These are phyloP conservation scores for Eulithis prunata DNA, from an alignment of 2,888 invertebrate genomes.

Conservation along the genomic window DNA sequence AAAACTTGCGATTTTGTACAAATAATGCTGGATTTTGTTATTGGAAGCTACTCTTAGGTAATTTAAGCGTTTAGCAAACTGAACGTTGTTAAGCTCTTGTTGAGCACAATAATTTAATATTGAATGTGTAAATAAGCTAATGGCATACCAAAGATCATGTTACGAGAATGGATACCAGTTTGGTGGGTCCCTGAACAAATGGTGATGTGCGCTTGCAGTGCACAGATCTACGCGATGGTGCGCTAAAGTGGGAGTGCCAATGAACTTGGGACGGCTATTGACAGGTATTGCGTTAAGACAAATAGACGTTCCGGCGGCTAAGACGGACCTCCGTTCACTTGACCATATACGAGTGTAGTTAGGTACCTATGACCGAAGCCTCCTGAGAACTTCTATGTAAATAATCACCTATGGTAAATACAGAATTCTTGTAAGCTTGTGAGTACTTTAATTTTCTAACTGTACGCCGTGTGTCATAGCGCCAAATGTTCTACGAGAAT, in stretches of 20 bases:
- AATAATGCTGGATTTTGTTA: conserved; percentile 17
- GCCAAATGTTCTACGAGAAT: conserved; percentile 20
- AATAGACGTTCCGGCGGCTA: conserved; percentile 78
- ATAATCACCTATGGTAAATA: conserved; percentile 75
- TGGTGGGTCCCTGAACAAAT: conserved; percentile 68
- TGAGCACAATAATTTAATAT: conserved; percentile 73
- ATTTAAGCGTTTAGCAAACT: conserved; percentile 55
- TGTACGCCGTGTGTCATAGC: conserved; percentile 51
- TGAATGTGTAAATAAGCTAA: conserved; percentile 79
- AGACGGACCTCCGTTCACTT: conserved; percentile 80
- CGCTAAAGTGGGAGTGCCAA: conserved; percentile 81
- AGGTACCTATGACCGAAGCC: conserved; percentile 66
- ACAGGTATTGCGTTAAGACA: conserved; percentile 84
- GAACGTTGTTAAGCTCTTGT: conserved; percentile 61
- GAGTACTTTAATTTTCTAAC: conserved; percentile 63
- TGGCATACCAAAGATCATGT: conserved; percentile 76
- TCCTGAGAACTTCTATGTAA: conserved; percentile 79
- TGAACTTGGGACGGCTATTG: conserved; percentile 82
- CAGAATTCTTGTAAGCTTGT: conserved; percentile 72
- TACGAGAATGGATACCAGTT: conserved; percentile 72
- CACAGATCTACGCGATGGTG: conserved; percentile 79
- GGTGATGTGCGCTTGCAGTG: conserved; percentile 67
- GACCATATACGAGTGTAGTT: conserved; percentile 64
- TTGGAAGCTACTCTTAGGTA: conserved; percentile 51
- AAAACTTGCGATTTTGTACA: neutral